These are phyloP conservation scores for Tamandua tetradactyla DNA, from an alignment of 2,797 vertebrate species.

Conservation along the genomic window DNA sequence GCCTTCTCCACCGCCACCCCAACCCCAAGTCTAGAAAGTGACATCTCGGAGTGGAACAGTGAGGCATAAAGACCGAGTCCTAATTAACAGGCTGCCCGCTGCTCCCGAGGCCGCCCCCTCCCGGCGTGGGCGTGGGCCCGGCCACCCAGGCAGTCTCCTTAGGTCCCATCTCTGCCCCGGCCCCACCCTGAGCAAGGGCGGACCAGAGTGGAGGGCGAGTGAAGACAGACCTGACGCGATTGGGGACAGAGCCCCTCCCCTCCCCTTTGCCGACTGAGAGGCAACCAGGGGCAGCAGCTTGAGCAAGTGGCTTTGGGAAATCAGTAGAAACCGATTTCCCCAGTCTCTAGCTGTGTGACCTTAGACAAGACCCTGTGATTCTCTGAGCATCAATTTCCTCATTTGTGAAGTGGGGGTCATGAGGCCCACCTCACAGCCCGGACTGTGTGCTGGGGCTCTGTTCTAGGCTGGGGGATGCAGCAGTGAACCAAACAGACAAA, in stretches of 20 bases:
- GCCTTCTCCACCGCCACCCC: conserved; percentile 67
- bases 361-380: background rate
- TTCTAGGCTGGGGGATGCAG: background rate
- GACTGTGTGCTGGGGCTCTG: no score
- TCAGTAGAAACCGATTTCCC: background rate
- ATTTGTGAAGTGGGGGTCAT: background rate
- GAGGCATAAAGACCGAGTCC: conserved; percentile 84
- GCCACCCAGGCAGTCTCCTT: background rate
- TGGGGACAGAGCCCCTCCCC: background rate
- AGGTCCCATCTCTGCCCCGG: background rate
- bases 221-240: background rate
- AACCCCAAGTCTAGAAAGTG: conserved; percentile 83
- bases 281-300: background rate
- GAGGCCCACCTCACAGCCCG: background rate
- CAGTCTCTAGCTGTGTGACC: background rate
- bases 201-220: background rate
- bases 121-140: background rate
- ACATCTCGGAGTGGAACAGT: conserved; percentile 83
- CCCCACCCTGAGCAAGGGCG: background rate
- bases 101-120: background rate
- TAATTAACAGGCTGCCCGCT: conserved; percentile 85
- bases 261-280: background rate
- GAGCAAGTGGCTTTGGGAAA: background rate
- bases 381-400: background rate
- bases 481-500: no score